These are phyloP conservation scores for Acanthurus tractus DNA, from an alignment of 2,797 vertebrate genomes.

Conservation along the genomic window DNA sequence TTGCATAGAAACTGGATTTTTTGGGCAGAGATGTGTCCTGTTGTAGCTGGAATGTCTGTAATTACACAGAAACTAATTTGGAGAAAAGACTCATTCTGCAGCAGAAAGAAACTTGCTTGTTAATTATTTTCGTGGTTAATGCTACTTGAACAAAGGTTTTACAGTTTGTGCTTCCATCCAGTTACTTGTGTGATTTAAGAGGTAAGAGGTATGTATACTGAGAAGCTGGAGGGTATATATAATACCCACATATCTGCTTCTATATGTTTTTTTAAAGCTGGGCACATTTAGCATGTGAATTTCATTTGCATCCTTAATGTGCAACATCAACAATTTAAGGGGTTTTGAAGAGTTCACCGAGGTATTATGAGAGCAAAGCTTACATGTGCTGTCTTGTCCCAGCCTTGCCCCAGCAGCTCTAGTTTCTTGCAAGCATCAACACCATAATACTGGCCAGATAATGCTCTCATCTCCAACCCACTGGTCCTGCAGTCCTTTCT, in stretches of 20 bases:
- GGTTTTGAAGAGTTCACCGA: slow-evolving; percentile 10
- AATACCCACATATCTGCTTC: slow-evolving; percentile 3
- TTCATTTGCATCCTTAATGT: slow-evolving; percentile 19
- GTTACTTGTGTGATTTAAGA: slow-evolving; percentile 11
- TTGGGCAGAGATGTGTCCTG: not conserved
- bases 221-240: not conserved
- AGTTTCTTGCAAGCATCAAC: slow-evolving; percentile 26
- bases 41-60: slow-evolving; percentile 10
- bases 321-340: slow-evolving; percentile 10
- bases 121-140: not conserved
- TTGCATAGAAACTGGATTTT: slow-evolving; percentile 37
- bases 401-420: slow-evolving; percentile 24
- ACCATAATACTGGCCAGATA: slow-evolving; percentile 42
- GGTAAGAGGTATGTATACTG: not conserved
- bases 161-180: not conserved
- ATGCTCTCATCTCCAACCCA: slow-evolving; percentile 33
- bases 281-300: slow-evolving; percentile 17
- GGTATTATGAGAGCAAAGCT: slow-evolving; percentile 13
- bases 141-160: not conserved
- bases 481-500: slow-evolving; percentile 36
- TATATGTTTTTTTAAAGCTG: not conserved
- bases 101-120: not conserved
- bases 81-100: not conserved
- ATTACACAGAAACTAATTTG: slow-evolving; percentile 8
- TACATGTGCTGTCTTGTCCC: not conserved